Evolutionary conservation across 2,797 vertebrate genomes (phyloP).

Genomic region (Danio tinwini): DNA sequence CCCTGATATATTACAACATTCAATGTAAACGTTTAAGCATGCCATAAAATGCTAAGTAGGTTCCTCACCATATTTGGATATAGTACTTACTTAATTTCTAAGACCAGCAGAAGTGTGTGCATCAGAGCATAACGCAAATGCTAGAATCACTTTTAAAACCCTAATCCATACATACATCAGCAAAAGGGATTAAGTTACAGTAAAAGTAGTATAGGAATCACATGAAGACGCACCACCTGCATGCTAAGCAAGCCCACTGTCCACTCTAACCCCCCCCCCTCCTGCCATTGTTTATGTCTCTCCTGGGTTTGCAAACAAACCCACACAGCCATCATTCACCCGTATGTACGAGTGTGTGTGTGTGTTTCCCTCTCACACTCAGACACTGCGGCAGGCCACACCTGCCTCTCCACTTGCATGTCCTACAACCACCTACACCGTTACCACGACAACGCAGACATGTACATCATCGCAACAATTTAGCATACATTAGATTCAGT

Average conservation of each 20-base stretch:
- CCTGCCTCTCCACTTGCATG: slow-evolving; percentile 56
- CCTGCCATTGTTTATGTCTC: slow-evolving; percentile 14
- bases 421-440: slow-evolving; percentile 28
- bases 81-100: slow-evolving; percentile 14
- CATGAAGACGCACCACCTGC: slow-evolving; percentile 67
- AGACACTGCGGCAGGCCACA: slow-evolving; percentile 63
- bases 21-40: not conserved
- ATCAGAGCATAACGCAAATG: not conserved
- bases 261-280: not conserved
- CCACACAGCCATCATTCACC: slow-evolving; percentile 12
- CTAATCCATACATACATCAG: slow-evolving; percentile 7
- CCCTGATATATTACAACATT: not conserved
- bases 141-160: not conserved
- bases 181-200: slow-evolving; percentile 10
- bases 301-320: slow-evolving; percentile 68
- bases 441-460: slow-evolving; percentile 35
- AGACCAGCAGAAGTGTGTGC: slow-evolving; percentile 13
- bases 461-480: slow-evolving; percentile 20
- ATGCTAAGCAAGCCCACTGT: slow-evolving; percentile 72
- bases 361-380: not conserved
- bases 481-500: slow-evolving; percentile 22
- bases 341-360: not conserved
- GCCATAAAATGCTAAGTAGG: not conserved
- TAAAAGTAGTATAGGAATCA: slow-evolving; percentile 56
- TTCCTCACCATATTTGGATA: not conserved